A percentile compares a stretch with the other conserved stretches of the same genome.
phyloP scores from a whole-genome alignment of 2,113 vertebrate genomes.

The Etia nguti region DNA sequence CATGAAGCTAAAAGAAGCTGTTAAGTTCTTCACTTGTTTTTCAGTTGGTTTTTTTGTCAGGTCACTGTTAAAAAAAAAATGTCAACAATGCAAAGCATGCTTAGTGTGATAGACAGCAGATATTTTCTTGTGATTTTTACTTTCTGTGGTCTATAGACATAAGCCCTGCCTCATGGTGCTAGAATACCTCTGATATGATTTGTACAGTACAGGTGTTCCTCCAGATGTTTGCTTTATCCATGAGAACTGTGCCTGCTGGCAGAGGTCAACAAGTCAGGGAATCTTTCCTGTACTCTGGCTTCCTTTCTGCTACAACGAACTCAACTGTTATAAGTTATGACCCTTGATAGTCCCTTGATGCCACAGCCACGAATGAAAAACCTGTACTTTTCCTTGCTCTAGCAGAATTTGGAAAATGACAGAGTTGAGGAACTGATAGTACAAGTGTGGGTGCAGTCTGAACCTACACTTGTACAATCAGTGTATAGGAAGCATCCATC shows the following conservation, averaged over 20 bases:
- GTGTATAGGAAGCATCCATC: neutral
- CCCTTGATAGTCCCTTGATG: neutral
- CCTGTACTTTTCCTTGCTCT: neutral
- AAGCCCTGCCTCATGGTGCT: neutral
- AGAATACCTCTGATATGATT: neutral
- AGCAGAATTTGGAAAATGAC: neutral
- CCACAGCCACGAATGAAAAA: neutral
- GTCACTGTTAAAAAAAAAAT: neutral
- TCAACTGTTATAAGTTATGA: neutral
- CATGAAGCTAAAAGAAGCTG: neutral
- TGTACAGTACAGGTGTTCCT: conserved; percentile 1
- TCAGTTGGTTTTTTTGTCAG: neutral
- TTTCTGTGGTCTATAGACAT: neutral
- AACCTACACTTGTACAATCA: neutral
- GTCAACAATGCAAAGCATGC: neutral
- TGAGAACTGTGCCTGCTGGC: neutral
- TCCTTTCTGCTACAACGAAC: neutral
- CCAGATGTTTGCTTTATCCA: conserved; percentile 18
- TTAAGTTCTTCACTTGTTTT: neutral
- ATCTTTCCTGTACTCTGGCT: neutral
- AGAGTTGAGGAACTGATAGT: neutral
- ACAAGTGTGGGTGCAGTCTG: neutral
- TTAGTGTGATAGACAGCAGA: neutral
- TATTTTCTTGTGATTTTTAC: neutral
- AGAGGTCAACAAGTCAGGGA: conserved; percentile 3